Evolutionary conservation across 2,797 vertebrate species (phyloP), one percentile per base, ranked within the genome.

Genomic region (Tapera naevia): DNA sequence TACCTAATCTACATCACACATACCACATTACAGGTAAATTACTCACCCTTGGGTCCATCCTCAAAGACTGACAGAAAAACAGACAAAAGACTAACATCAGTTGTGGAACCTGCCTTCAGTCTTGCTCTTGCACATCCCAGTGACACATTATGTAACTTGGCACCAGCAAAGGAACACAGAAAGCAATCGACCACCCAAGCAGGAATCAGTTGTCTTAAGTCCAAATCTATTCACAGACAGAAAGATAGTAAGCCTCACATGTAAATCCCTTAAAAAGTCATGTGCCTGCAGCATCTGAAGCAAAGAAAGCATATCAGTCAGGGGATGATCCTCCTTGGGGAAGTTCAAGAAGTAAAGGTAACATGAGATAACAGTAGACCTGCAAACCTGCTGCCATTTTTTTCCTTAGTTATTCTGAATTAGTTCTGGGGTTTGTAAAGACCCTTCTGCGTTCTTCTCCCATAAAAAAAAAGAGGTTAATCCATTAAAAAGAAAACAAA

Each of bases 121-220:
- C 71, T 80, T 65, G 51, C 46, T 75, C 58, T 75, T 6, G 13
- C 46, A 80, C 60, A 72, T 58, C 43, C 12, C 66, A 80, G 58
- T 25, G 50, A 78, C 76, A 69, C n/a, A 41, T 56, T 91, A 75
- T 17, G 8, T 73, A 94, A 91, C 43, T 83, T 81, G 83, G 83
- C 83, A 93, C 43, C 66, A 70, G 33, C 32, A 90, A 89, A 84
- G 58, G 86, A 91, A 86, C 46, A 89, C 58, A 73, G 83, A 96
- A 88, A 91, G 78, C 80, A 91, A 90, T 48, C 76, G 91, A 53
- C 58, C 82, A 92, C 43, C n/a, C 70, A 70, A 65, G 43, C 58
- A 86, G 65, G 43, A 91, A 76, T 35, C 46, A 86, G 48, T 3
- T 71, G 41, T 64, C 0, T n/a, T 22, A 83, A 84, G 19, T 32